Base-by-base conservation (phyloP, 2,113 vertebrate species). In the Eretmochelys imbricata region DNA sequence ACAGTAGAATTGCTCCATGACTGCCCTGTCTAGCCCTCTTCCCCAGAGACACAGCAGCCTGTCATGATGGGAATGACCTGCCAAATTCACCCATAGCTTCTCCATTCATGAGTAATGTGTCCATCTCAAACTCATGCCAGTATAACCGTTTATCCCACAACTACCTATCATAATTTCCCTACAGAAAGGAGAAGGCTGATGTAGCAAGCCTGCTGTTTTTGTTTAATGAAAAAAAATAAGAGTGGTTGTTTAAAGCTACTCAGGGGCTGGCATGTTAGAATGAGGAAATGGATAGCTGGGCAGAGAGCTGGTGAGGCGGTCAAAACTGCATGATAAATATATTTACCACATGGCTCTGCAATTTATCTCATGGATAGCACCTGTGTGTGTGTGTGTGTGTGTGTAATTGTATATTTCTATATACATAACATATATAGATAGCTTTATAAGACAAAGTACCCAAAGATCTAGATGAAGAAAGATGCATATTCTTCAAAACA, bases 11-110 rank as follows among this genome's bases (percentile, higher is more conserved):
- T 76, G 8, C 0, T 29, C 17, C 38, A 20, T 42, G 46, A 31
- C 5, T 81, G 25, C 72, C 72, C 65, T 79, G 84, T 14, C 54
- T 11, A 54, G 14, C 27, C 51, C 24, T 42, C 51, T 3, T 27
- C 16, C 87, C 76, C 54, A 9, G 90, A 50, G 27, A 42, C 10
- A 12, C 9, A 62, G 49, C 0, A 0, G 25, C 19, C 76, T 69
- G 82, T 38, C 50, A 27, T 0, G 1, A 2, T 22, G 27, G 72
- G n/a, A 80, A 5, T 0, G 0, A 82, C 17, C 1, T 0, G 20
- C 1, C 0, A 31, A 11, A 4, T 25, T 90, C 88, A 72, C 78
- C 85, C 50, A 0, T 8, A 81, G 5, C 85, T 78, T 35, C 65
- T n/a, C 38, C 57, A 24, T 78, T 13, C 19, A 8, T 12, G 51